phyloP scores from a whole-genome alignment of 2,113 vertebrate genomes.

The Paracyprichromis sp. region DNA sequence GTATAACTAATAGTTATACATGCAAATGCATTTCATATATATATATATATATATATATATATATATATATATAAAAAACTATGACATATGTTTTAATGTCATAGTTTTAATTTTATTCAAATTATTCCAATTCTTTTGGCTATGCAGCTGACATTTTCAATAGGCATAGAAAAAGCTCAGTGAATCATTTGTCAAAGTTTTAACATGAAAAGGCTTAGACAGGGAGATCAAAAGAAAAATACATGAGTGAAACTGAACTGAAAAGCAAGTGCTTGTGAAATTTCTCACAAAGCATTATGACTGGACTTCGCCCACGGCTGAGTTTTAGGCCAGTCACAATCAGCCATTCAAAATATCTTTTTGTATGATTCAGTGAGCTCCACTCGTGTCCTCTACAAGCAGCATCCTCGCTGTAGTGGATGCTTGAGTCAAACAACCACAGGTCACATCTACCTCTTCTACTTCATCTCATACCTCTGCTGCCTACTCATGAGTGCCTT shows the following conservation, averaged over 20 bases:
- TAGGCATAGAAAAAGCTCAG: slow-evolving; percentile 4
- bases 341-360: slow-evolving; percentile 25
- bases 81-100: not conserved
- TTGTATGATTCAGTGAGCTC: slow-evolving; percentile 16
- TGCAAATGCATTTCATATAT: not conserved
- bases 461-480: not conserved
- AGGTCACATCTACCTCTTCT: not conserved
- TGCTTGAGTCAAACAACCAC: slow-evolving; percentile 18
- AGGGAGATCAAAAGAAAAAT: slow-evolving; percentile 1
- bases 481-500: not conserved
- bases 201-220: not conserved
- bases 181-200: slow-evolving; percentile 22
- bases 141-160: slow-evolving; percentile 5
- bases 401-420: not conserved
- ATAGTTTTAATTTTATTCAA: not conserved
- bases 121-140: not conserved
- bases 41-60: not conserved
- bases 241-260: slow-evolving; percentile 12
- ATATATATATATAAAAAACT: not conserved
- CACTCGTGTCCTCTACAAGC: not conserved
- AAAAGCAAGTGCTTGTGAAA: not conserved
- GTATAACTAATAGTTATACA: not conserved
- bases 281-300: slow-evolving; percentile 6
- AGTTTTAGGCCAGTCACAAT: slow-evolving; percentile 3
- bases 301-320: not conserved